A percentile compares a stretch with the other conserved stretches of the same genome.
Evolutionary conservation across 2,888 invertebrate genomes (phyloP).

Genomic region (Zele albiditarsus): DNA sequence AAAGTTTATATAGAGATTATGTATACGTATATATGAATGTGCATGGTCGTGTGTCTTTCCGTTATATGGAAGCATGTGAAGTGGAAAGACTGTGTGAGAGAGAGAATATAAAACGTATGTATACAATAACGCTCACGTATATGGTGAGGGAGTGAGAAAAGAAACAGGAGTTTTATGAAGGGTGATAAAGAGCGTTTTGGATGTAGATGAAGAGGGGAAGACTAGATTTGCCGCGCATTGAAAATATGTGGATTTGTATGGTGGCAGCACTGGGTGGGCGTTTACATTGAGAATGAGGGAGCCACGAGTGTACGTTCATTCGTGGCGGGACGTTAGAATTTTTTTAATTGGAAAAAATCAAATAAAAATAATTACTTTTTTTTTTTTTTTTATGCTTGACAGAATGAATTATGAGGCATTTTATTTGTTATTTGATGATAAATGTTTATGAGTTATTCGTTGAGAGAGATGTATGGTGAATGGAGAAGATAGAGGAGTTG

Average conservation of each 20-base stretch:
- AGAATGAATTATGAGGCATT: background rate
- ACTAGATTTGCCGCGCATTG: background rate
- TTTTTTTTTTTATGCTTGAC: conserved; percentile 5
- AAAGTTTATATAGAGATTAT: background rate
- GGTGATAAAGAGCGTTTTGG: too few species aligned
- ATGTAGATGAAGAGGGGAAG: too few species aligned
- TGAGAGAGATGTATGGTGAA: background rate
- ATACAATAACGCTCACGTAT: too few species aligned
- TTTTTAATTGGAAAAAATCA: too few species aligned
- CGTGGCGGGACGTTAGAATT: background rate
- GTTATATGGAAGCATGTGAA: conserved; percentile 4
- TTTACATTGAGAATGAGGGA: background rate
- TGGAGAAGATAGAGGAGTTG: background rate
- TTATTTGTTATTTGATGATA: background rate
- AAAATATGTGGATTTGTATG: background rate
- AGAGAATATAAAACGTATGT: too few species aligned
- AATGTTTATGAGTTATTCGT: background rate
- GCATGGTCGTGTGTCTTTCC: background rate
- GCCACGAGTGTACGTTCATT: background rate
- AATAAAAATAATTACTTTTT: background rate
- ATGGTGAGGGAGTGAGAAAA: too few species aligned
- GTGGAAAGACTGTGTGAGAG: background rate
- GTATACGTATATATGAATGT: background rate
- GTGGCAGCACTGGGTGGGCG: background rate
- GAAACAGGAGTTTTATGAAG: too few species aligned